phyloP scores from a whole-genome alignment of 2,113 vertebrate species.

The Balaeniceps rex region DNA sequence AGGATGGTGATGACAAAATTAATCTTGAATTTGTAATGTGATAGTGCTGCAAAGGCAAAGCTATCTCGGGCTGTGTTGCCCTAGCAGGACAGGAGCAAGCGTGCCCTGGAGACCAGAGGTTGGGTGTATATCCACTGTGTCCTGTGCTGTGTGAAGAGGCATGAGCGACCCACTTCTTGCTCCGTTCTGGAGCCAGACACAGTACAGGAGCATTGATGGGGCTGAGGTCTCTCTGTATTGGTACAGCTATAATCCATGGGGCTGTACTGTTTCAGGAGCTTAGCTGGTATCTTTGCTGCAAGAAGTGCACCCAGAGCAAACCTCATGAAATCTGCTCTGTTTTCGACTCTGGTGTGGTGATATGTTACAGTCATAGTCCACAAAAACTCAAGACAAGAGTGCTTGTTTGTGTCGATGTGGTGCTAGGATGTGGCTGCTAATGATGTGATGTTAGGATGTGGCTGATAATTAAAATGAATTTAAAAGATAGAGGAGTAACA shows the following conservation, averaged over 20 bases:
- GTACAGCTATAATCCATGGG: neutral
- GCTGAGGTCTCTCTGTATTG: neutral
- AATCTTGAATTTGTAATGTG: neutral
- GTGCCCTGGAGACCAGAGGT: rapidly evolving
- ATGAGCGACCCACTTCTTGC: neutral
- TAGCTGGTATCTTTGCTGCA: neutral
- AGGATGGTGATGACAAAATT: neutral
- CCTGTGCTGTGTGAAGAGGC: neutral
- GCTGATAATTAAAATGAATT: neutral
- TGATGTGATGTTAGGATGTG: neutral
- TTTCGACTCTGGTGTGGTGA: neutral
- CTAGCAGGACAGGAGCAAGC: neutral
- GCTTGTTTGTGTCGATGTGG: neutral
- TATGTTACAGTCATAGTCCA: neutral
- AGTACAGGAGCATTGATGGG: neutral
- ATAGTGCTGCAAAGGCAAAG: neutral
- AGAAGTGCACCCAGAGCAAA: neutral
- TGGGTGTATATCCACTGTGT: neutral
- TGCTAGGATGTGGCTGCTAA: neutral
- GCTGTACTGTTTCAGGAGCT: neutral
- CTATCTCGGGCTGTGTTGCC: neutral
- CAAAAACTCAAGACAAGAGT: neutral
- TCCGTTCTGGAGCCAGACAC: neutral
- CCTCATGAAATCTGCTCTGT: neutral
- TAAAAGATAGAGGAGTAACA: neutral